phyloP scores from a whole-genome alignment of 2,113 vertebrate genomes.

The Perca fluviatilis region DNA sequence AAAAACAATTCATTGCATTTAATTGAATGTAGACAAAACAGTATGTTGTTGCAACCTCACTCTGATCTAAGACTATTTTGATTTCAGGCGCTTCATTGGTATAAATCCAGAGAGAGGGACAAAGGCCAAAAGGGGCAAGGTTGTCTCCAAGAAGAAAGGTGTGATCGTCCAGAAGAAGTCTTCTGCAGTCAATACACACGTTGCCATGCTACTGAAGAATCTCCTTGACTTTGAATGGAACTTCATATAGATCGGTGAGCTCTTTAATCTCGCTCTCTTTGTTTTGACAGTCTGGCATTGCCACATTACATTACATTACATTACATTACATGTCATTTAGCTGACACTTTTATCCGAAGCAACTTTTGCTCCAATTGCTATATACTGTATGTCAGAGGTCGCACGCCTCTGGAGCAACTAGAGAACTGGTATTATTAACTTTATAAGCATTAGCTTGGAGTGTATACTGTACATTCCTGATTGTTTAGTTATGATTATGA shows the following conservation, averaged over 20 bases:
- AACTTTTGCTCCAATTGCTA: no score
- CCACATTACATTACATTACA: no score
- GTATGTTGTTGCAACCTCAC: not conserved
- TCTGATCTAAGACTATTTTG: not conserved
- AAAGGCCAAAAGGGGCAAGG: not conserved
- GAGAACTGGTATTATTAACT: no score
- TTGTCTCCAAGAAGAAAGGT: not conserved
- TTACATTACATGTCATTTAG: no score
- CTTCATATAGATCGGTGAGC: not conserved
- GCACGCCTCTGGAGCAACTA: no score
- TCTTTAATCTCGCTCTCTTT: no score
- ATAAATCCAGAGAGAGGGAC: slow-evolving; percentile 9
- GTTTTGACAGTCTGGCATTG: no score
- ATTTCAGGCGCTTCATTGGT: not conserved
- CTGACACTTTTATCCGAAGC: no score
- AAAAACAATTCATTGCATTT: not conserved
- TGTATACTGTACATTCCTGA: no score
- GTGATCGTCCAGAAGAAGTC: not conserved
- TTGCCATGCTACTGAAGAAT: slow-evolving; percentile 3
- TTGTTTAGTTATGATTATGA: no score
- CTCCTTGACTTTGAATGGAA: slow-evolving; percentile 9
- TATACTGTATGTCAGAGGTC: no score
- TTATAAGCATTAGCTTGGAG: no score
- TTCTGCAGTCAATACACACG: not conserved
- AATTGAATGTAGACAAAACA: not conserved